These are phyloP conservation scores for Heliothis virescens DNA, from an alignment of 1,140 invertebrate species.

Conservation along the genomic window DNA sequence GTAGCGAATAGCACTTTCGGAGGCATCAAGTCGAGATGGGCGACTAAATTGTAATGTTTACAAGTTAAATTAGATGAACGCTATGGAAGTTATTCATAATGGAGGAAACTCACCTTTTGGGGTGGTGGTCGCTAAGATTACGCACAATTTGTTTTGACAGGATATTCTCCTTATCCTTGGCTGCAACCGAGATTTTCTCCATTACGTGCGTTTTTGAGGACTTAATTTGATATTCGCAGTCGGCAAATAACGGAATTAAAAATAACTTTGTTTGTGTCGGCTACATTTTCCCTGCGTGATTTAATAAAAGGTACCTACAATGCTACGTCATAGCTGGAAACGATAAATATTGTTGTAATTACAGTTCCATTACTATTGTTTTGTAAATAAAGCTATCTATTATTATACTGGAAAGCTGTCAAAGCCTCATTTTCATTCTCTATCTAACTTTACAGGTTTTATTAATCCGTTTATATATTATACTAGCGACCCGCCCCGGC, in stretches of 20 bases:
- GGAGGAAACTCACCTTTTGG: slow-evolving; percentile 65
- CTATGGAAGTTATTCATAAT: slow-evolving; percentile 71
- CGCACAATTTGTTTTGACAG: slow-evolving; percentile 63
- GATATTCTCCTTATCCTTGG: slow-evolving; percentile 36
- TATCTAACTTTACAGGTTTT: too few relatives aligned
- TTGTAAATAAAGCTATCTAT: too few relatives aligned
- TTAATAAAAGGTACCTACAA: not conserved
- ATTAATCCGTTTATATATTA: too few relatives aligned
- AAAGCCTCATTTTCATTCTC: not conserved
- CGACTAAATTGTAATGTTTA: slow-evolving; percentile 76
- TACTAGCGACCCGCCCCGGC: too few relatives aligned
- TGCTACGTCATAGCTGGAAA: too few relatives aligned
- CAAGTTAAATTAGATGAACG: slow-evolving; percentile 75
- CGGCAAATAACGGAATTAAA: slow-evolving; percentile 54
- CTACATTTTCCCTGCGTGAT: slow-evolving; percentile 28
- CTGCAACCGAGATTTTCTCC: slow-evolving; percentile 11
- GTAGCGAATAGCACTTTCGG: slow-evolving; percentile 69
- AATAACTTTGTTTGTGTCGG: slow-evolving; percentile 55
- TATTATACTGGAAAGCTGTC: too few relatives aligned
- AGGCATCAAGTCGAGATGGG: slow-evolving; percentile 70
- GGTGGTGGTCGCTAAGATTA: slow-evolving; percentile 58
- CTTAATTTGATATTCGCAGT: slow-evolving; percentile 61
- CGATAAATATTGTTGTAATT: too few relatives aligned
- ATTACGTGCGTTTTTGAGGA: slow-evolving; percentile 50
- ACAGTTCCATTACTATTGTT: too few relatives aligned